Evolutionary conservation across 2,797 vertebrate species (phyloP).

Genomic region (Anas georgica): DNA sequence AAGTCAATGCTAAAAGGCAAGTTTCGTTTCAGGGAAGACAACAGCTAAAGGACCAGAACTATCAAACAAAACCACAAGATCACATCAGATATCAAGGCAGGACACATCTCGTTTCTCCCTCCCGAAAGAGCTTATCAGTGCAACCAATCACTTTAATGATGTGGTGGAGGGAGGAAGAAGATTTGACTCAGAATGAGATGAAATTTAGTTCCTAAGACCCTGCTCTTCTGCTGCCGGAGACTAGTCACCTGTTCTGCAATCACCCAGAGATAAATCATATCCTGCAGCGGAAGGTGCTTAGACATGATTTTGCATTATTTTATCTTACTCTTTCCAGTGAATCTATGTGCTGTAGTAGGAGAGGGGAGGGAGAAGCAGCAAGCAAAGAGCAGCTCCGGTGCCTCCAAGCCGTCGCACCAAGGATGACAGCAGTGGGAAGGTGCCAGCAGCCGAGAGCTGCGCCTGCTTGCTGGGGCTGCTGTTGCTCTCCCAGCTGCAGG

Average conservation of each 20-base stretch:
- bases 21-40: slow-evolving; percentile 46
- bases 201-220: slow-evolving; percentile 45
- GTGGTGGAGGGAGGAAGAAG: slow-evolving; percentile 60
- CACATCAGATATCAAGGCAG: slow-evolving; percentile 57
- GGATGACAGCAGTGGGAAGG: background rate
- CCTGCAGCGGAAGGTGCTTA: slow-evolving; percentile 59
- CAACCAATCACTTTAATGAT: slow-evolving; percentile 63
- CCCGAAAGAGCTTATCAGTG: slow-evolving; percentile 7
- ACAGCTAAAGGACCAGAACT: slow-evolving; percentile 22
- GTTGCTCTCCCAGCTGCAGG: background rate
- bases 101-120: slow-evolving; percentile 50
- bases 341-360: rapidly evolving
- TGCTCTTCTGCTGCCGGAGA: slow-evolving; percentile 26
- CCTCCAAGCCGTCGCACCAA: rapidly evolving
- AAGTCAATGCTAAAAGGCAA: background rate
- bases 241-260: slow-evolving; percentile 46
- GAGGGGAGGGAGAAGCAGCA: background rate
- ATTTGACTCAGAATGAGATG: slow-evolving; percentile 67
- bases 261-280: slow-evolving; percentile 23
- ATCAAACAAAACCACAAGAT: slow-evolving; percentile 65
- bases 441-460: background rate
- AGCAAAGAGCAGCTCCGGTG: background rate
- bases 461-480: background rate
- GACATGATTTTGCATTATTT: slow-evolving; percentile 30
- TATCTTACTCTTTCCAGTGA: slow-evolving; percentile 6